Percentiles rank a stretch among this genome's conserved stretches.
Conservation (phyloP, 2,888 invertebrate genomes). For the Oxyscelio sp. region DNA sequence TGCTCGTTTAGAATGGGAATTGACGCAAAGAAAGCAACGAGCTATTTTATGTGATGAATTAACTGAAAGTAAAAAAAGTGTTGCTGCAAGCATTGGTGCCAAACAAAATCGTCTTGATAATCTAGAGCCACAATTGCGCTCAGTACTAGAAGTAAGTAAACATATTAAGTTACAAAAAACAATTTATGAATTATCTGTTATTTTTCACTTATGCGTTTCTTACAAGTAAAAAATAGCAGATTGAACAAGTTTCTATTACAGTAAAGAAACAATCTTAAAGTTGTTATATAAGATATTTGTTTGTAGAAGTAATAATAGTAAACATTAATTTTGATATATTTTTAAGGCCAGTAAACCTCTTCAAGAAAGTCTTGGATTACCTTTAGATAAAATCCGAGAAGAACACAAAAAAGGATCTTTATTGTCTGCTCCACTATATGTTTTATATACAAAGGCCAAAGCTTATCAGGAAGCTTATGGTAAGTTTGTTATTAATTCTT, state of each 20-base stretch:
- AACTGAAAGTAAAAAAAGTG: conserved; percentile 93
- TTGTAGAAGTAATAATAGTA: no score
- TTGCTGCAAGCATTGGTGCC: conserved; percentile 93
- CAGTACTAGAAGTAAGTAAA: conserved; percentile 90
- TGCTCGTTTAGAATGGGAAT: conserved; percentile 97
- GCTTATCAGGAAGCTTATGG: no score
- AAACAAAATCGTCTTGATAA: conserved; percentile 94
- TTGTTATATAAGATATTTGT: no score
- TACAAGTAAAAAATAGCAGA: no score
- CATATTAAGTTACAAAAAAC: no score
- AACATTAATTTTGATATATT: no score
- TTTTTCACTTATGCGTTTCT: no score
- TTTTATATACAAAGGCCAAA: conserved; percentile 95
- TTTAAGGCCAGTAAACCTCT: conserved; percentile 95
- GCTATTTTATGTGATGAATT: conserved; percentile 93
- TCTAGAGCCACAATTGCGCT: conserved; percentile 93
- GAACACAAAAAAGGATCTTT: conserved; percentile 93
- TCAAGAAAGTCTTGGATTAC: conserved; percentile 95
- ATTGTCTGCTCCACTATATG: conserved; percentile 94
- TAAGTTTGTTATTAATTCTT: no score
- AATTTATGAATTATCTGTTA: no score
- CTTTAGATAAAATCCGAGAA: conserved; percentile 93
- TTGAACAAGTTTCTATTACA: no score
- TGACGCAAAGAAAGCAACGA: conserved; percentile 95
- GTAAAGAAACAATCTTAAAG: no score